A percentile compares a stretch with the other conserved stretches of the same genome.
Conservation (phyloP, 2,888 invertebrate species). For the Diaphora mendica region DNA sequence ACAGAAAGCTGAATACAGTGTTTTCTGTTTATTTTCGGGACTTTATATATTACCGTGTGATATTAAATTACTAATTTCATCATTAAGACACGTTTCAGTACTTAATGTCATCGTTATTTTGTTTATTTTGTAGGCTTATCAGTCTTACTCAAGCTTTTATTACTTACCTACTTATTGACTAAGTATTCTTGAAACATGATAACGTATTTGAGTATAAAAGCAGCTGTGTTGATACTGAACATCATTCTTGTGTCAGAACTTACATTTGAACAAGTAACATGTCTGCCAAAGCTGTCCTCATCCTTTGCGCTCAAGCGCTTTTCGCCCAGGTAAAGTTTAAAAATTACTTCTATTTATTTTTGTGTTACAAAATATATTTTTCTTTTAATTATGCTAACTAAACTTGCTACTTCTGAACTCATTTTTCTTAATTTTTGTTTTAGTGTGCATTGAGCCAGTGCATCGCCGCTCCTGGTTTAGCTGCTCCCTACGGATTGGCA, state of each 20-base stretch:
- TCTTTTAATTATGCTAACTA: too few relatives aligned
- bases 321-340: background rate
- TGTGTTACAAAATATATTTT: background rate
- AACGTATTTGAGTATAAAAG: background rate
- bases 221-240: accelerated
- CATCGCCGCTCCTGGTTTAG: background rate
- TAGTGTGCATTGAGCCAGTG: slow-evolving; percentile 10
- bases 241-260: background rate
- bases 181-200: background rate
- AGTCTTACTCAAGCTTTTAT: background rate
- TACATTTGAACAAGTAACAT: background rate
- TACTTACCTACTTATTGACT: background rate
- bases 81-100: background rate
- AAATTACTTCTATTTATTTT: too few relatives aligned
- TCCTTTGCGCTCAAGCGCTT: background rate
- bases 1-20: background rate
- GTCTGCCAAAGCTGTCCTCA: background rate
- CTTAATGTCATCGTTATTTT: background rate
- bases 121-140: background rate
- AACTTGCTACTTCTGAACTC: too few relatives aligned
- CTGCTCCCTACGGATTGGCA: slow-evolving; percentile 7
- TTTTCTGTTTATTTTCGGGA: background rate
- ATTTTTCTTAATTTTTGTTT: background rate
- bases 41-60: background rate
- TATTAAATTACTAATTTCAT: background rate